A percentile compares a stretch with the other conserved stretches of the same genome.
Evolutionary conservation across 2,888 invertebrate species (phyloP).

Genomic region (Drosophila setosimentum): DNA sequence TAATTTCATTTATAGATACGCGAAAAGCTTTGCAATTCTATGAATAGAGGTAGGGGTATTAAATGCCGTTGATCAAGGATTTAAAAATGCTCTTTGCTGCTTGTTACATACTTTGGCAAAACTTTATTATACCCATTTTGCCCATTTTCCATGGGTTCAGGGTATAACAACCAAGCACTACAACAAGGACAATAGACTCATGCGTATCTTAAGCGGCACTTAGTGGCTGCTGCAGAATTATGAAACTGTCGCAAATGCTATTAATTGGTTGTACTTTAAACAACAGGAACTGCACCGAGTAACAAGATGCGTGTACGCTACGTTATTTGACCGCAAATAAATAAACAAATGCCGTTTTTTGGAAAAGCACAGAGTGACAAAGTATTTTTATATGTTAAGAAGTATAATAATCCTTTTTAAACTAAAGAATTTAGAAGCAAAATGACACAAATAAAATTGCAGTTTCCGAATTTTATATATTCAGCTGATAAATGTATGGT

Average conservation of each 20-base stretch:
- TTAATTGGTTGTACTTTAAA: conserved; percentile 11
- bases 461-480: too few species aligned
- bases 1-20: not conserved
- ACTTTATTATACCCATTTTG: not conserved
- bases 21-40: too few species aligned
- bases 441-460: too few species aligned
- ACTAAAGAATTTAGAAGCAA: not conserved
- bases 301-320: not conserved
- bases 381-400: not conserved
- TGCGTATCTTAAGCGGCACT: conserved; percentile 1
- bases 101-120: not conserved
- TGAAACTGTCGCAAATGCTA: not conserved
- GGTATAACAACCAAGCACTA: not conserved
- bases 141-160: not conserved
- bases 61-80: not conserved
- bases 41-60: too few species aligned
- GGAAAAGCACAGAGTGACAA: too few species aligned
- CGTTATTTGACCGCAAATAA: not conserved
- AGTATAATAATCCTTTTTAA: not conserved
- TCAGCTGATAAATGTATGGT: not conserved
- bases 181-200: conserved; percentile 7
- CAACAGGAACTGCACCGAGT: not conserved
- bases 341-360: too few species aligned
- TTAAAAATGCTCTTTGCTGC: not conserved
- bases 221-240: conserved; percentile 3